Evolutionary conservation across 2,797 vertebrate species (phyloP).

Genomic region (Aeoliscus strigatus): DNA sequence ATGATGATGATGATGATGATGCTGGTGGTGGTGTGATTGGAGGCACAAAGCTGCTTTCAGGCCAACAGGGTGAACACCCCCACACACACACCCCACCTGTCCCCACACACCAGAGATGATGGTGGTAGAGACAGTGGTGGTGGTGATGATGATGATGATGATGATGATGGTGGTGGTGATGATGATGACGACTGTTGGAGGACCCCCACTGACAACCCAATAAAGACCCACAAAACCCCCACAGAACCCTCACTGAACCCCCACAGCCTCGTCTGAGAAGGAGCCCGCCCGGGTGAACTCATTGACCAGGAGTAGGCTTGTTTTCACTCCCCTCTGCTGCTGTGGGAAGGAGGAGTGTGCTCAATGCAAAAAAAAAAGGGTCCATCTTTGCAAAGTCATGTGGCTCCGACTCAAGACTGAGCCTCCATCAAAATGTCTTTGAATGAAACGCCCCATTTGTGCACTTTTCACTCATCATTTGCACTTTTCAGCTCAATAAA

Average conservation of each 20-base stretch:
- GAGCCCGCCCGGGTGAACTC: constrained; percentile 68
- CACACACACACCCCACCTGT: too few relatives aligned
- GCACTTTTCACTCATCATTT: neutral
- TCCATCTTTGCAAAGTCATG: constrained; percentile 24
- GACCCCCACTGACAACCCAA: constrained; percentile 33
- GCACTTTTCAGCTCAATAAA: neutral
- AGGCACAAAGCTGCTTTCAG: constrained; percentile 58
- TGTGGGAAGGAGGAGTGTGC: constrained; percentile 31
- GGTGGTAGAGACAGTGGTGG: too few relatives aligned
- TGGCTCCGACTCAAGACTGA: too few relatives aligned
- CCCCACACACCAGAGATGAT: too few relatives aligned
- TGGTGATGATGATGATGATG: too few relatives aligned
- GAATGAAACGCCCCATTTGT: neutral
- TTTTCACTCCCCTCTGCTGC: constrained; percentile 60
- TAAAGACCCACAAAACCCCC: too few relatives aligned
- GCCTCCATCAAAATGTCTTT: too few relatives aligned
- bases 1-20: constrained; percentile 47
- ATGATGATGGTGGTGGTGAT: too few relatives aligned
- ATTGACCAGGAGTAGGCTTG: constrained; percentile 68
- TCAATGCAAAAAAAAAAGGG: constrained; percentile 43
- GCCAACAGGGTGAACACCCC: too few relatives aligned
- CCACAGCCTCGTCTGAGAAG: constrained; percentile 52
- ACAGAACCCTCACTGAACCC: too few relatives aligned
- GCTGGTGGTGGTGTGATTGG: constrained; percentile 41
- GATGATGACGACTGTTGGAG: too few relatives aligned